Percentiles rank a stretch among this genome's conserved stretches.
Evolutionary conservation across 64 coral and sea anemone genomes (phyloP).

Genomic region (Hydrozoanthus tunicans): DNA sequence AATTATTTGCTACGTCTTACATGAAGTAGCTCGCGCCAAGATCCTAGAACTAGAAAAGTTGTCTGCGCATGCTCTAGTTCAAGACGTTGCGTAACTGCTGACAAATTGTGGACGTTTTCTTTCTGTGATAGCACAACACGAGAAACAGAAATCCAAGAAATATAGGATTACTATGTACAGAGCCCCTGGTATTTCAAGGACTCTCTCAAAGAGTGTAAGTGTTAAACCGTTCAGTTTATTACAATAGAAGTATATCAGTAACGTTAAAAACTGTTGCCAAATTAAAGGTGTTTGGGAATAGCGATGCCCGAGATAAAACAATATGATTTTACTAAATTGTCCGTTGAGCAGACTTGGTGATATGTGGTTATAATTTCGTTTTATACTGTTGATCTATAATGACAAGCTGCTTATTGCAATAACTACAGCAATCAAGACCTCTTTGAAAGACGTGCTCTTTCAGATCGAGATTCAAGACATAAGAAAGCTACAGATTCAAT

Average conservation of each 20-base stretch:
- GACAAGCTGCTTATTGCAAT: no score
- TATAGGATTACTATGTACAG: conserved; percentile 36
- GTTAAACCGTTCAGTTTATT: background rate
- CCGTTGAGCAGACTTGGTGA: no score
- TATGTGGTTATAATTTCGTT: no score
- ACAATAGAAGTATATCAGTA: background rate
- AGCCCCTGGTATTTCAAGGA: conserved; percentile 31
- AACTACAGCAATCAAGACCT: no score
- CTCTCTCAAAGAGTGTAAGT: conserved; percentile 59
- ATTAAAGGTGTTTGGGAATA: background rate
- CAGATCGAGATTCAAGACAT: no score
- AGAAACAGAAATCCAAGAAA: background rate
- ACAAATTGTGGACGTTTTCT: background rate
- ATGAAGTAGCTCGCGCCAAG: no score
- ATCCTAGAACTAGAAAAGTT: background rate
- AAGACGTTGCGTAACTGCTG: conserved; percentile 16
- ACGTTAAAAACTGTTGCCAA: background rate
- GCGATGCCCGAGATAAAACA: no score
- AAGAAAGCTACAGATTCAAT: no score
- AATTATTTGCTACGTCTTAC: no score
- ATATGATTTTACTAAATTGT: no score
- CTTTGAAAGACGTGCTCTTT: no score
- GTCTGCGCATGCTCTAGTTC: conserved; percentile 19
- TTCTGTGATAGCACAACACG: background rate
- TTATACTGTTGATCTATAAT: no score